A percentile compares a stretch with the other conserved stretches of the same genome.
Evolutionary conservation across 2,888 invertebrate species (phyloP).

Genomic region (Drosophila quinaria): DNA sequence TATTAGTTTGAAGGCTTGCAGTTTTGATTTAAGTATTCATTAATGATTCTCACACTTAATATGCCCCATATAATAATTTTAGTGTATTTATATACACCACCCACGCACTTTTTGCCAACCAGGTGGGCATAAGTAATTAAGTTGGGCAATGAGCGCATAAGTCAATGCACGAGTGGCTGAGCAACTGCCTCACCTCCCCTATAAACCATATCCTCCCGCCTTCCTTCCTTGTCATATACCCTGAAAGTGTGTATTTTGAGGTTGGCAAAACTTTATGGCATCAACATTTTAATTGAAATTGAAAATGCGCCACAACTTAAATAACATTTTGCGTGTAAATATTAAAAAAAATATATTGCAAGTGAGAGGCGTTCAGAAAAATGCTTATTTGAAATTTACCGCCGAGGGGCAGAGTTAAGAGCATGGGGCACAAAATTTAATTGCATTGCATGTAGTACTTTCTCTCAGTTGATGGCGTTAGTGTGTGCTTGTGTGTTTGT

Average conservation of each 20-base stretch:
- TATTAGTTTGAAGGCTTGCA: no score
- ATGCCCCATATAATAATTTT: background rate
- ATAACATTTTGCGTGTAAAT: constrained; percentile 70
- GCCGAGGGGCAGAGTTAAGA: constrained; percentile 24
- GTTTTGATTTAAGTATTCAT: no score
- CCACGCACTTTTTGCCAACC: constrained; percentile 53
- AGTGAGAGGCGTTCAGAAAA: constrained; percentile 38
- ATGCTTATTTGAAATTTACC: constrained; percentile 60
- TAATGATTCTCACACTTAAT: no score
- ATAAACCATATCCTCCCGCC: background rate
- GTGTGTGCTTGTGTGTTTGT: constrained; percentile 5
- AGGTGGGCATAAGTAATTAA: constrained; percentile 74
- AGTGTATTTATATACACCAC: constrained; percentile 35
- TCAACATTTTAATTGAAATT: constrained; percentile 75
- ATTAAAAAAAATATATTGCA: constrained; percentile 49
- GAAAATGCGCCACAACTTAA: constrained; percentile 75
- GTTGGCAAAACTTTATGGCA: constrained; percentile 52
- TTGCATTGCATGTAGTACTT: constrained; percentile 52
- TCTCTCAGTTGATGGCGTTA: constrained; percentile 1
- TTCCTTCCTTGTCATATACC: background rate
- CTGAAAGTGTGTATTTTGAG: constrained; percentile 20
- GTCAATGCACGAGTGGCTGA: constrained; percentile 54
- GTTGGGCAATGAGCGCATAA: constrained; percentile 65
- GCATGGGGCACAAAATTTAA: constrained; percentile 51
- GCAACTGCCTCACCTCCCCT: constrained; percentile 24